These are phyloP conservation scores for Ameiurus melas DNA, from an alignment of 2,113 vertebrate genomes.

Conservation along the genomic window DNA sequence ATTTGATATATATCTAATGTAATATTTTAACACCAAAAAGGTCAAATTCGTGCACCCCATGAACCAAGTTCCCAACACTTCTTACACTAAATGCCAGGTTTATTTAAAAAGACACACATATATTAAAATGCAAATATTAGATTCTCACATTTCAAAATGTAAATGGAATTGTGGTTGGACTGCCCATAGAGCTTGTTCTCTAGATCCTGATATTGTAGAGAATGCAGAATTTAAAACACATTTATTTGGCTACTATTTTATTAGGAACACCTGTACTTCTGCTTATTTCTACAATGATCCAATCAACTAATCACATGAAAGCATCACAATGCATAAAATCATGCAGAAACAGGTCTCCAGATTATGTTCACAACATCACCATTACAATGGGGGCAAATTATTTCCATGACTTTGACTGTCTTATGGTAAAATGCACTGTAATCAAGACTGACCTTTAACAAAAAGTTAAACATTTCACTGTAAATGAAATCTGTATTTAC, in stretches of 20 bases:
- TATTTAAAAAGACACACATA: not conserved
- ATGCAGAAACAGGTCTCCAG: not conserved
- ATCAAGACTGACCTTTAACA: not conserved
- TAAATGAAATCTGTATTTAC: slow-evolving; percentile 3
- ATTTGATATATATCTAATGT: not conserved
- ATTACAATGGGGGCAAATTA: not conserved
- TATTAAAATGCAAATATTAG: not conserved
- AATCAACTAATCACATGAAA: not conserved
- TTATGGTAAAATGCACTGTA: not conserved
- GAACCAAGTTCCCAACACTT: not conserved
- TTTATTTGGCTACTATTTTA: not conserved
- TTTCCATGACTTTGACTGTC: not conserved
- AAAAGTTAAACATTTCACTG: not conserved
- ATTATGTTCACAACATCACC: not conserved
- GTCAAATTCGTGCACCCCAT: not conserved
- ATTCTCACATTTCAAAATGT: not conserved
- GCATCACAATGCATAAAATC: not conserved
- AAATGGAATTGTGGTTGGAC: not conserved
- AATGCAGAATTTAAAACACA: not conserved
- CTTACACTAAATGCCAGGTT: not conserved
- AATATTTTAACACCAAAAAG: not conserved
- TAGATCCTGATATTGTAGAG: not conserved
- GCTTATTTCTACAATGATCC: not conserved
- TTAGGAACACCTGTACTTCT: not conserved
- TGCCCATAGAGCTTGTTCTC: not conserved